Evolutionary conservation across 1,140 invertebrate species (phyloP), one percentile per base, ranked within the genome.

Genomic region (Gonioctena quinquepunctata): DNA sequence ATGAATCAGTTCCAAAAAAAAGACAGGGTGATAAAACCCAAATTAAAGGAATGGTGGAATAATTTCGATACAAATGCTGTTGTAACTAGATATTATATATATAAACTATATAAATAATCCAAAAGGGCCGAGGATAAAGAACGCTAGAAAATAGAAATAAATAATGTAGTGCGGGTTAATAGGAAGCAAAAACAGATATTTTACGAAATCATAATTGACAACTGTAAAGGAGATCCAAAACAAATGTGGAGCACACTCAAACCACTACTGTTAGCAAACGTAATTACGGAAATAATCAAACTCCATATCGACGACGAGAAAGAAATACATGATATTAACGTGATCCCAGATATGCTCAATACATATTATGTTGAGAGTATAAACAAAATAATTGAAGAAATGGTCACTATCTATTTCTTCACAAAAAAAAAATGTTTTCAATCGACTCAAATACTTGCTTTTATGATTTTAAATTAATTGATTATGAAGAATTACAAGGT

Each of bases 401-500:
- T 42, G 33, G n/a, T n/a, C n/a, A n/a, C n/a, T n/a, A n/a, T n/a
- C n/a, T n/a, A n/a, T n/a, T n/a, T n/a, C n/a, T n/a, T n/a, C n/a
- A n/a, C n/a, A n/a, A n/a, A n/a, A n/a, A 42, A 42, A 42, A 6
- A 42, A 42, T 42, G 33, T 42, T 42, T 42, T 42, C 33, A n/a
- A 42, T 7, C 33, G n/a, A 42, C n/a, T 6, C 6, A 22, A 61
- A 61, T 61, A 25, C 6, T 18, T 18, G 21, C 19, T 18, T 61
- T 27, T 7, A 22, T 25, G 21, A 27, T 61, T n/a, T n/a, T n/a
- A n/a, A n/a, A n/a, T n/a, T n/a, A n/a, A n/a, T n/a, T n/a, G n/a
- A n/a, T n/a, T n/a, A n/a, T 61, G 25, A 22, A 25, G 19, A 61
- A 61, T 61, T 61, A 22, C 25, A 61, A 7, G 33, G n/a, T 42